Evolutionary conservation across 2,113 vertebrate species (phyloP).

Genomic region (Macheiramphus alcinus): DNA sequence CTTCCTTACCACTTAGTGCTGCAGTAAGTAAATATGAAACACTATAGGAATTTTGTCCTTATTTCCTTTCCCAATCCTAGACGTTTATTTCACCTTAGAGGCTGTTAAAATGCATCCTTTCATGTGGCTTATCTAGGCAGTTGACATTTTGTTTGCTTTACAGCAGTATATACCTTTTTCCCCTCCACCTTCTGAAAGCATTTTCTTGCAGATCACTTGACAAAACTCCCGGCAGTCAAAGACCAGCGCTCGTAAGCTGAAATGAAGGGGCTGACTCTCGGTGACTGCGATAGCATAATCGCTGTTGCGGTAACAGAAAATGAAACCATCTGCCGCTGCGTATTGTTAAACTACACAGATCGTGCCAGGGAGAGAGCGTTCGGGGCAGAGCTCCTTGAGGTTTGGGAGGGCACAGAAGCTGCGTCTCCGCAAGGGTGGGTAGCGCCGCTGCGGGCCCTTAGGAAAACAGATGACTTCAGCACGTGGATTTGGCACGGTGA

Average conservation of each 20-base stretch:
- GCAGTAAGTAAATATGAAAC: background rate
- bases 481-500: background rate
- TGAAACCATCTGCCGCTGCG: background rate
- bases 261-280: background rate
- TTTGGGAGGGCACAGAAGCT: background rate
- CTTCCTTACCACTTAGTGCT: background rate
- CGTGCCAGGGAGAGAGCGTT: background rate
- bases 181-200: background rate
- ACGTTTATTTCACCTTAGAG: background rate
- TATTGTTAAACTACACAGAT: background rate
- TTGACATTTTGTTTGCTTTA: background rate
- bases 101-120: background rate
- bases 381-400: background rate
- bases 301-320: background rate
- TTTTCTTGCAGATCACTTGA: background rate
- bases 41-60: background rate
- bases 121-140: too few species aligned
- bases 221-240: background rate
- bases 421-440: background rate
- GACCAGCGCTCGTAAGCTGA: rapidly evolving
- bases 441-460: background rate
- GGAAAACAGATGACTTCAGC: background rate
- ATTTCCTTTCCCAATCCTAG: background rate
- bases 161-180: background rate
- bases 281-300: too few species aligned